Evolutionary conservation across 2,113 vertebrate genomes (phyloP).

Genomic region (Neotragus pygmaeus): DNA sequence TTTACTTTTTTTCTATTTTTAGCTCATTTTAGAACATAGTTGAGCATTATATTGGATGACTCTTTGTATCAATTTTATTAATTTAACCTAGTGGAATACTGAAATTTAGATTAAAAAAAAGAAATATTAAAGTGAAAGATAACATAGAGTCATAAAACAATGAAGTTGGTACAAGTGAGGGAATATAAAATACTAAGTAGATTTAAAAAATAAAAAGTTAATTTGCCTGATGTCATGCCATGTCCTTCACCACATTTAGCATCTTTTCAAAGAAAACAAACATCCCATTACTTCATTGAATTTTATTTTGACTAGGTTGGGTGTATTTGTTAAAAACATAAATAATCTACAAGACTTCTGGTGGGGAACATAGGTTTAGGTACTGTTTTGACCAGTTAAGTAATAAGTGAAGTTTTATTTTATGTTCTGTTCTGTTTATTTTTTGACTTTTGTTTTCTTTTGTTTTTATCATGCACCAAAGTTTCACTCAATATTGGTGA

Average conservation of each 20-base stretch:
- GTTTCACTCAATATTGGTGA: constrained; percentile 73
- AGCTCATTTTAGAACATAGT: background rate
- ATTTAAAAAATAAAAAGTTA: background rate
- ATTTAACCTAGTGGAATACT: background rate
- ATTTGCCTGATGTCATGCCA: background rate
- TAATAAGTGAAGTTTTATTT: background rate
- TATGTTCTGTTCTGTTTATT: background rate
- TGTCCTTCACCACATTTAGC: background rate
- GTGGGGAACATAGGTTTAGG: background rate
- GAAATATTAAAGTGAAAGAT: background rate
- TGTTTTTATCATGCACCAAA: constrained; percentile 52
- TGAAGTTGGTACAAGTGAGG: background rate
- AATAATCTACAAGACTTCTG: background rate
- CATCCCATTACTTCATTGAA: background rate
- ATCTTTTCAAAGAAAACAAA: background rate
- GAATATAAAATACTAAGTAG: background rate
- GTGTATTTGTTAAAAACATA: background rate
- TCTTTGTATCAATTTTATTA: background rate
- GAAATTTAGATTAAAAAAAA: constrained; percentile 20
- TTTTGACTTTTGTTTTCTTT: background rate
- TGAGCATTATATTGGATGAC: background rate
- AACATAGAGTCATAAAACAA: background rate
- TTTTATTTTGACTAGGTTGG: background rate
- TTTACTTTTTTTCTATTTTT: background rate
- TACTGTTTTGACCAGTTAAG: background rate